Evolutionary conservation across 2,797 vertebrate genomes (phyloP), one percentile per base, ranked within the genome.

Genomic region (Nannoperca obscura): DNA sequence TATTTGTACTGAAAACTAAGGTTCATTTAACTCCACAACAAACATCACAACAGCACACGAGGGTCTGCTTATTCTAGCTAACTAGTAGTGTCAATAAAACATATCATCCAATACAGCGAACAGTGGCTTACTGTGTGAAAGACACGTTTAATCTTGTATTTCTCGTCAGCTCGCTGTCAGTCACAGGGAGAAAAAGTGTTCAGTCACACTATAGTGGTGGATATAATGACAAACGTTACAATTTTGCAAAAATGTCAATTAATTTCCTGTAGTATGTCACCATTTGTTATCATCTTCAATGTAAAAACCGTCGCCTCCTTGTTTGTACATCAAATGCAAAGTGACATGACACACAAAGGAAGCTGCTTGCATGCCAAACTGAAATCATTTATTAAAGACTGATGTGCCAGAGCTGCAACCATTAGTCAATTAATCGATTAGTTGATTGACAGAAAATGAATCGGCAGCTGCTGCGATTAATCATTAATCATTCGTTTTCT

Each of bases 21-120:
- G 36, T 83, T 81, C 77, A 65, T 50, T 71, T 44, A 63, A 22
- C 27, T n/a, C n/a, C 24, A 7, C 61, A 73, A 53, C 46, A 85
- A 71, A 62, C 65, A 63, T 49, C 42, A 27, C 38, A 68, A 80
- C 53, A 66, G 60, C 58, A 24, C 20, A 42, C 1, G 27, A 44
- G 54, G 36, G 22, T 6, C 52, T 22, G 12, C 24, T 38, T 55
- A 36, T 32, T 81, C 14, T 17, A 46, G 22, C 30, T 40, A 7
- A 7, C 19, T 8, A n/a, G 22, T n/a, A 9, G 3, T 59, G 68
- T 76, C 40, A n/a, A 14, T 75, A 17, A 38, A n/a, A 20, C 15
- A 24, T 19, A 4, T 65, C 13, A 62, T 50, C 19, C 2, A 58
- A 34, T 38, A 52, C 27, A 63, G 52, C 20, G 2, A 55, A 17